Evolutionary conservation across 2,888 invertebrate species (phyloP), one percentile per base, ranked within the genome.

Genomic region (Leucophenga montana): DNA sequence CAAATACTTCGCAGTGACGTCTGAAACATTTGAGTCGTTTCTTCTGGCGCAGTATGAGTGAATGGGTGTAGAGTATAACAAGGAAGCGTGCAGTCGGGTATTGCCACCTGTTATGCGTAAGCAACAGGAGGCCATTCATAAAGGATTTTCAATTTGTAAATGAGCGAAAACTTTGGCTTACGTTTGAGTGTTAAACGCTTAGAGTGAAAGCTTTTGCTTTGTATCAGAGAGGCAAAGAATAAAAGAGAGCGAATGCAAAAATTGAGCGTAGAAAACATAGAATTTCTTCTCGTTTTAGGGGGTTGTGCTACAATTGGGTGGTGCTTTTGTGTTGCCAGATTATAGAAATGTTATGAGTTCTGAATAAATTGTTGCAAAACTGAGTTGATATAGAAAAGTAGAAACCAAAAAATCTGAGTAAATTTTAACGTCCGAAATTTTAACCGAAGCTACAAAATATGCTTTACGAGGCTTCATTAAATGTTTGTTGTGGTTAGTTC

Each of bases 121-220:
- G 85, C 85, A 85, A 85, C 85, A 85, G 85, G 85, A 85, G 82
- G 80, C 84, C 86, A 84, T 78, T 85, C 81, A 82, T 78, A 74
- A 80, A 71, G 75, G 53, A 61, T 14, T 48, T 71, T 33, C 65
- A 71, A 8, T 18, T n/a, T 13, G 66, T 27, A 9, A 20, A 11
- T 20, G 66, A 66, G 66, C 16, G 66, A 74, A 67, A 71, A 39
- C 8, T 39, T 39, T 71, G 48, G 66, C 20, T 59, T 59, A 31
- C 39, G n/a, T 59, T 33, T 31, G 44, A 74, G 73, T 70, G 71
- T 50, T 46, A 61, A 70, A 67, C 31, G 22, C 4, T 18, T 0
- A 13, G 20, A 48, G 46, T 3, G 3, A 74, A 74, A 74, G 73
- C 66, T 64, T 56, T 44, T n/a, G 59, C 18, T 44, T 62, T 53